phyloP scores from a whole-genome alignment of 2,888 invertebrate species.

The Thymelicus lineola region DNA sequence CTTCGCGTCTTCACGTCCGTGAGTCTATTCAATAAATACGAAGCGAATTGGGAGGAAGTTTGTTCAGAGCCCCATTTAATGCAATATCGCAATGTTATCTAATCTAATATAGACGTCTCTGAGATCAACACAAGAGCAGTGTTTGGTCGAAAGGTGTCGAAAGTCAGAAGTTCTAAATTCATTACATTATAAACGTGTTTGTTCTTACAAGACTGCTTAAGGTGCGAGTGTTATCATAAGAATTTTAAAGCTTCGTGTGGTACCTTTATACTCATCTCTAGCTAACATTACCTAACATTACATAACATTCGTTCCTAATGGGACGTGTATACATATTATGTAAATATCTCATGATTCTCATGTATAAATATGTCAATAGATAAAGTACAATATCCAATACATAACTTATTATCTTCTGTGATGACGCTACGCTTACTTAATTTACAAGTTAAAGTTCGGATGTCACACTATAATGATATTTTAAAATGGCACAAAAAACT shows the following conservation, averaged over 20 bases:
- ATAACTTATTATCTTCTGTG: constrained; percentile 81
- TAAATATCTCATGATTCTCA: constrained; percentile 80
- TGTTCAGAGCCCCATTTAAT: constrained; percentile 7
- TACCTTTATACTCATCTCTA: constrained; percentile 79
- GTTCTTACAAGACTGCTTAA: constrained; percentile 75
- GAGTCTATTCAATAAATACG: background rate
- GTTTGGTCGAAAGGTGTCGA: constrained; percentile 23
- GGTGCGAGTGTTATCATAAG: constrained; percentile 85
- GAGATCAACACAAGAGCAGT: constrained; percentile 8
- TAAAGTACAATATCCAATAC: constrained; percentile 80
- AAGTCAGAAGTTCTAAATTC: constrained; percentile 50
- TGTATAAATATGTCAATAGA: constrained; percentile 84
- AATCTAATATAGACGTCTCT: constrained; percentile 13
- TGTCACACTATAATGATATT: constrained; percentile 81
- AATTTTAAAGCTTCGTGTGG: constrained; percentile 85
- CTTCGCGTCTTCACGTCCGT: constrained; percentile 1
- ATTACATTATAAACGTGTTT: constrained; percentile 61
- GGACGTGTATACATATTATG: constrained; percentile 85
- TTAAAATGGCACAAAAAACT: constrained; percentile 85
- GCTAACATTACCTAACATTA: constrained; percentile 80
- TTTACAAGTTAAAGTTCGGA: constrained; percentile 84
- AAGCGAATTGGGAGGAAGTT: background rate
- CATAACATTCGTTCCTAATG: constrained; percentile 84
- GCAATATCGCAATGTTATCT: constrained; percentile 10
- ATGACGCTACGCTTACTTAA: constrained; percentile 78